A percentile compares a stretch with the other conserved stretches of the same genome.
Evolutionary conservation across 2,888 invertebrate genomes (phyloP).

Genomic region (Ecdyonurus torrentis): DNA sequence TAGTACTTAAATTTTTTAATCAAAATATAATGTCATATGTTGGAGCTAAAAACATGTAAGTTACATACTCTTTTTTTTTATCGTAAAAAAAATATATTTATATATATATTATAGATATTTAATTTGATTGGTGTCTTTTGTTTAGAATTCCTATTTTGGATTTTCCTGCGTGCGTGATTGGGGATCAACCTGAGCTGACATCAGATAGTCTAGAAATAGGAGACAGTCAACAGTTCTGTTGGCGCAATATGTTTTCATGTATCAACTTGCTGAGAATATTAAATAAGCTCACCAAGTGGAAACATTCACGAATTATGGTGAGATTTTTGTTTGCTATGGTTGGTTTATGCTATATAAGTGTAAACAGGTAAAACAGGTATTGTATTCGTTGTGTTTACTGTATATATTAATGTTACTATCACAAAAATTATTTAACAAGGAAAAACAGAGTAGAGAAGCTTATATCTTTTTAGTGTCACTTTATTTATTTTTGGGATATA

Average conservation of each 20-base stretch:
- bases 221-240: constrained; percentile 72
- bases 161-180: constrained; percentile 91
- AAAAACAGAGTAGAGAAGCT: no score
- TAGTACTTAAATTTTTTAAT: constrained; percentile 96
- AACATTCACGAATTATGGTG: constrained; percentile 93
- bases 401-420: no score
- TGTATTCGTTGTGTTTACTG: no score
- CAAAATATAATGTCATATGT: constrained; percentile 93
- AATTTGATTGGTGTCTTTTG: constrained; percentile 1
- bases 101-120: not conserved
- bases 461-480: no score
- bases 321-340: constrained; percentile 10
- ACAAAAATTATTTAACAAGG: no score
- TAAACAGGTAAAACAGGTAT: no score
- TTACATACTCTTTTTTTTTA: constrained; percentile 2
- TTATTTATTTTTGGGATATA: no score
- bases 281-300: constrained; percentile 98
- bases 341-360: no score
- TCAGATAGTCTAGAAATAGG: constrained; percentile 79
- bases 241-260: constrained; percentile 97
- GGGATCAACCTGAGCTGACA: constrained; percentile 85
- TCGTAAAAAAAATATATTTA: not conserved
- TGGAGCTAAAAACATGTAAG: constrained; percentile 73
- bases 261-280: constrained; percentile 90
- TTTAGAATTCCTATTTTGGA: constrained; percentile 74